Conservation (phyloP, 2,113 vertebrate species). For the Sardina pilchardus region DNA sequence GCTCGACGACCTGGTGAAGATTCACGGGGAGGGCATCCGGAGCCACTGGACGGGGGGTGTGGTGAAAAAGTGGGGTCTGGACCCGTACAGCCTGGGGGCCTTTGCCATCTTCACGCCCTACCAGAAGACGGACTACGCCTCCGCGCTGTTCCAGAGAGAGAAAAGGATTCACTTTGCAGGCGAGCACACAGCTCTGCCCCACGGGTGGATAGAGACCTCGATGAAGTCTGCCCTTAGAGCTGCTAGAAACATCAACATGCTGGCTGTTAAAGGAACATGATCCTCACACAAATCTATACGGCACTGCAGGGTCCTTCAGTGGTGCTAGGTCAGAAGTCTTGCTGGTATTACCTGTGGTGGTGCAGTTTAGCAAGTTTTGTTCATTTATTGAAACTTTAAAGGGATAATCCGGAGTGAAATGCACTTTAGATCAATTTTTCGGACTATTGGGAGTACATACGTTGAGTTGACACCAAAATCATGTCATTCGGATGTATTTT, state of each 20-base stretch:
- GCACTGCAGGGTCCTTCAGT: too few relatives aligned
- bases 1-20: conserved; percentile 71
- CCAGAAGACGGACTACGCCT: conserved; percentile 67
- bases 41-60: conserved; percentile 60
- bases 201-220: conserved; percentile 81
- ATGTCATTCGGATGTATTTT: too few relatives aligned
- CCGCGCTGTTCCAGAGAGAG: conserved; percentile 67
- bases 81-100: conserved; percentile 71
- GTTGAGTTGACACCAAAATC: too few relatives aligned
- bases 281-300: too few relatives aligned
- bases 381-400: too few relatives aligned
- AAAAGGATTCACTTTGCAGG: conserved; percentile 78
- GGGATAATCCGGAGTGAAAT: too few relatives aligned
- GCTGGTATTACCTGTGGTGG: too few relatives aligned
- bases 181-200: conserved; percentile 77
- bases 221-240: conserved; percentile 79
- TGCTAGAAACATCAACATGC: conserved; percentile 68
- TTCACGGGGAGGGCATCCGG: conserved; percentile 70
- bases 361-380: too few relatives aligned
- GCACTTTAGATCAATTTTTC: too few relatives aligned
- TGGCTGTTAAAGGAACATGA: too few relatives aligned
- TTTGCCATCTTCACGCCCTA: conserved; percentile 79
- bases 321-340: too few relatives aligned
- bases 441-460: too few relatives aligned
- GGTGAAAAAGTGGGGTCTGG: conserved; percentile 79